These are phyloP conservation scores for Seira musarum DNA, from an alignment of 2,888 invertebrate genomes.

Conservation along the genomic window DNA sequence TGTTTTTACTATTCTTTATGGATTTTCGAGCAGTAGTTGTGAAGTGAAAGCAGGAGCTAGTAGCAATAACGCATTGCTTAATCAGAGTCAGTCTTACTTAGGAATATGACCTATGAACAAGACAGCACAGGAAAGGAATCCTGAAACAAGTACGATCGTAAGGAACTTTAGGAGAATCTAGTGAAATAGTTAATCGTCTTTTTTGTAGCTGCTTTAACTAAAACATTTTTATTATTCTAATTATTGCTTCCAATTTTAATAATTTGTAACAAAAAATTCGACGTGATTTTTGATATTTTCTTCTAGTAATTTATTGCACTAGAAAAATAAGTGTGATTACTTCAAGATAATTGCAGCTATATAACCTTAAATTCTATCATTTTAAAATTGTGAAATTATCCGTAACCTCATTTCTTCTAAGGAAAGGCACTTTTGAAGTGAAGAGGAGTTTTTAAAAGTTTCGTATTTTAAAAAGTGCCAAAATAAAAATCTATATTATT, in stretches of 20 bases:
- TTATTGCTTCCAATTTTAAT: not conserved
- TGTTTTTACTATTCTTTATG: not conserved
- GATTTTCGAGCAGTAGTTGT: not conserved
- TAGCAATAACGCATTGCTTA: slow-evolving; percentile 37
- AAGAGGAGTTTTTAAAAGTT: too few relatives aligned
- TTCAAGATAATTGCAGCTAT: too few relatives aligned
- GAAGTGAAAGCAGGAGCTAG: not conserved
- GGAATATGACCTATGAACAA: slow-evolving; percentile 40
- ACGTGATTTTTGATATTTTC: too few relatives aligned
- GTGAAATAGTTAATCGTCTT: not conserved
- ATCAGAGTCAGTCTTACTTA: slow-evolving; percentile 42
- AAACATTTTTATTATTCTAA: not conserved
- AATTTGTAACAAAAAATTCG: too few relatives aligned
- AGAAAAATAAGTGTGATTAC: too few relatives aligned
- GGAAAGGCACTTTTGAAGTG: too few relatives aligned
- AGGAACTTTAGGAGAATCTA: not conserved
- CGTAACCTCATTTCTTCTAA: too few relatives aligned
- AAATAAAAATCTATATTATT: not conserved
- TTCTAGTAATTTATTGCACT: too few relatives aligned
- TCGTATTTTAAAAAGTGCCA: not conserved
- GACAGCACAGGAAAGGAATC: not conserved
- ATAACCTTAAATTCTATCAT: too few relatives aligned
- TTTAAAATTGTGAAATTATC: too few relatives aligned
- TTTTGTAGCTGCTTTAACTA: not conserved
- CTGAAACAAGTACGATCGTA: too few relatives aligned